Evolutionary conservation across 2,888 invertebrate genomes (phyloP).

Genomic region (Serrognathus titanus): DNA sequence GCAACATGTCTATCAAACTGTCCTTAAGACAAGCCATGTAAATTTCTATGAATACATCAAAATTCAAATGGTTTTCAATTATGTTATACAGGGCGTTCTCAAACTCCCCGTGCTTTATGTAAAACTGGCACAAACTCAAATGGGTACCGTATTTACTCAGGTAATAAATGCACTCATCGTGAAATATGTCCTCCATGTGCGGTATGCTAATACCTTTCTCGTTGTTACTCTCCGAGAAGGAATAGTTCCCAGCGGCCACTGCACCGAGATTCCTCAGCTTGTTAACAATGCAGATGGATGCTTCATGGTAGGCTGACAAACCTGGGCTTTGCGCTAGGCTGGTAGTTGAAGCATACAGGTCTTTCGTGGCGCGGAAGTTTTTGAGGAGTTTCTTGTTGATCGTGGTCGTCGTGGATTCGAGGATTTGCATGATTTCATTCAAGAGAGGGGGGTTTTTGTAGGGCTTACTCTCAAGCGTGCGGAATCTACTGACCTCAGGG

Average conservation of each 20-base stretch:
- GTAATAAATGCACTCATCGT: slow-evolving; percentile 80
- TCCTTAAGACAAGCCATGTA: slow-evolving; percentile 66
- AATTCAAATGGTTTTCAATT: slow-evolving; percentile 63
- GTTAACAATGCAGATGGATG: slow-evolving; percentile 51
- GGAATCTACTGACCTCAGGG: slow-evolving; percentile 14
- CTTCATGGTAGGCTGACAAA: slow-evolving; percentile 44
- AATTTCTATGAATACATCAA: slow-evolving; percentile 71
- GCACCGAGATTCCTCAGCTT: slow-evolving; percentile 49
- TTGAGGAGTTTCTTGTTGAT: slow-evolving; percentile 53
- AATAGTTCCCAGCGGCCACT: slow-evolving; percentile 45
- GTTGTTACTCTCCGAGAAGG: slow-evolving; percentile 8
- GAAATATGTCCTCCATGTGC: slow-evolving; percentile 16
- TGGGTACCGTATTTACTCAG: slow-evolving; percentile 76
- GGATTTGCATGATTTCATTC: slow-evolving; percentile 65
- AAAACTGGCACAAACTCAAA: slow-evolving; percentile 70
- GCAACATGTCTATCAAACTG: slow-evolving; percentile 59
- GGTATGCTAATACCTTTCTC: slow-evolving; percentile 6
- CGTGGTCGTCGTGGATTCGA: slow-evolving; percentile 60
- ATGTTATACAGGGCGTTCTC: slow-evolving; percentile 68
- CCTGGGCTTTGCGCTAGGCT: slow-evolving; percentile 33
- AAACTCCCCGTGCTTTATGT: slow-evolving; percentile 68
- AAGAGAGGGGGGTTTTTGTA: slow-evolving; percentile 64
- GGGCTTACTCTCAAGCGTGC: slow-evolving; percentile 47
- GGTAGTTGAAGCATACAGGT: slow-evolving; percentile 28
- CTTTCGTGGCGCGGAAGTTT: slow-evolving; percentile 44